Evolutionary conservation across 2,113 vertebrate genomes (phyloP), one percentile per base, ranked within the genome.

Genomic region (Centropus bengalensis): DNA sequence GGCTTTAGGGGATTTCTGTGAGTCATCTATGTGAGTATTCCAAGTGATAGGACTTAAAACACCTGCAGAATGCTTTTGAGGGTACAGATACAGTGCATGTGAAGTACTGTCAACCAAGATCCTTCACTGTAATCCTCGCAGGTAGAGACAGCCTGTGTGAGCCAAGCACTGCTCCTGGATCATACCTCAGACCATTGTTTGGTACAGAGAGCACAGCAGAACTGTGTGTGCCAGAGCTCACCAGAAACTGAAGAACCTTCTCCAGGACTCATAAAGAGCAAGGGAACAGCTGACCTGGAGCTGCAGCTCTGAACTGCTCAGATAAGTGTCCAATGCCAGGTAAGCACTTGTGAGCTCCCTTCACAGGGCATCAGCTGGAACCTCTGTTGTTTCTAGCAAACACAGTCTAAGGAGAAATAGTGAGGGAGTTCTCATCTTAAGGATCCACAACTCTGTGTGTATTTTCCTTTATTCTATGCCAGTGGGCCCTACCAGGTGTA

Each of bases 141-240:
- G 40, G 47, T 2, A 22, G 58, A 66, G 56, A 18, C 15, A 32
- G 52, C 3, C 30, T 10, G 49, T 14, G 2, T 3, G 55, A 51
- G 32, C 45, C 32, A 7, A 78, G 42, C 36, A 3, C 5, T 58
- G 59, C 42, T 78, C 42, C 76, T 30, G 16, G 28, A 45, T 15
- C 2, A 0, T 3, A 32, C 33, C 14, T 8, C 26, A 30, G 26
- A 52, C 38, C 14, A 0, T 10, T 8, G 24, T 24, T 51, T 36
- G 70, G 59, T 52, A 15, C 1, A 1, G 45, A 64, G 88, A 58
- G 59, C 16, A 14, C 51, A 47, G 49, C 17, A 3, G 38, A 16
- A 24, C 52, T 1, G 8, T 3, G 24, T 6, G 11, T 36, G 24
- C 36, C n/a, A 68, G 21, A 42, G 49, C 74, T 59, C 74, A 36